Base-by-base conservation (phyloP, 2,797 vertebrate genomes). In the Masticophis lateralis region DNA sequence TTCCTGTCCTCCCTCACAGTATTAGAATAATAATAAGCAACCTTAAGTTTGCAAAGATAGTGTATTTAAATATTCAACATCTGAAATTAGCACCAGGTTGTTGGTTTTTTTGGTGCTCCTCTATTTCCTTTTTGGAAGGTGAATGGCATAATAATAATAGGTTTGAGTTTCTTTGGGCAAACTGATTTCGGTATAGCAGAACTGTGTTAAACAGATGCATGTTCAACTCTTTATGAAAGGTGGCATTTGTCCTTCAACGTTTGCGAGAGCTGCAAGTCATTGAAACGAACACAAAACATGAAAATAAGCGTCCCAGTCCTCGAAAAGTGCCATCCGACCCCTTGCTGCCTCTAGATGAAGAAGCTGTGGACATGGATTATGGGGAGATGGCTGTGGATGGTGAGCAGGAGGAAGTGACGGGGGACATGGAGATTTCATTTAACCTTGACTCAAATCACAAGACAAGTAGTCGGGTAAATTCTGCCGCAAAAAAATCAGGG, bases 161-260 rank as follows among this genome's bases (percentile, higher is more conserved):
- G 32, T 43, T 37, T 79, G 69, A 20, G 53, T 51, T 32, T 69
- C 63, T 66, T 56, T 59, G 51, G 90, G 56, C 53, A 87, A 60
- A 89, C 88, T 61, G 90, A 89, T 28, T 87, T 92, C 9, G 43
- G 18, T 25, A 28, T 32, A 27, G 66, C 87, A 28, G 59, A 87
- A n/a, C 56, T 87, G 20, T 90, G 37, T 88, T 32, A 83, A 83
- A 61, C 20, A 56, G 55, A 53, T 37, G 63, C 27, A 87, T 3
- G 89, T n/a, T 79, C 89, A 94, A 66, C 56, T 93, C 91, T 96
- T 16, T 96, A 63, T 92, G 94, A 60, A 96, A 99, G 99, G 99
- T 99, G 91, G 99, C 99, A 92, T 98, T 99, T 96, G 99, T 99
- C 97, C 98, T 99, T 96, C 98, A 98, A 92, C 98, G 99, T 28